Evolutionary conservation across 1,140 invertebrate species (phyloP).

Genomic region (Bradynema listronoti): DNA sequence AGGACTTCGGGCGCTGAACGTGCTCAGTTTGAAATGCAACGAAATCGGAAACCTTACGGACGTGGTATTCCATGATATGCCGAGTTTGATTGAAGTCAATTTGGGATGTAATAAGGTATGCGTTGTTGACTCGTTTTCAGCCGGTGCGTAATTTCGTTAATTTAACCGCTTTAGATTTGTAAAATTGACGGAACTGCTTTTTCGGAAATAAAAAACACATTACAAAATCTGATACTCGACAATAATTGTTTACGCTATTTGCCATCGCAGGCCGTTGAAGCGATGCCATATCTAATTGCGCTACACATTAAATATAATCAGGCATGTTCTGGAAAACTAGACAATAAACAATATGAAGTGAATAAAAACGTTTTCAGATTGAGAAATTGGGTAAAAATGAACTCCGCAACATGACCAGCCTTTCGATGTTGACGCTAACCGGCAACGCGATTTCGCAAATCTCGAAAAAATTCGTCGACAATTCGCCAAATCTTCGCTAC

Average conservation of each 20-base stretch:
- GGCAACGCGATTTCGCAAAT: constrained; percentile 52
- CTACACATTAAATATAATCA: constrained; percentile 56
- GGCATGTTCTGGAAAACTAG: constrained; percentile 17
- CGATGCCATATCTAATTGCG: constrained; percentile 51
- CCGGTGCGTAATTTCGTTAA: constrained; percentile 4
- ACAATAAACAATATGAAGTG: not conserved
- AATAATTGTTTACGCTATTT: constrained; percentile 50
- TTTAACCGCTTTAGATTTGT: constrained; percentile 44
- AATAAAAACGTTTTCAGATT: constrained; percentile 37
- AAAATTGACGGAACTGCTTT: constrained; percentile 43
- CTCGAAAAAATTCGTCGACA: constrained; percentile 46
- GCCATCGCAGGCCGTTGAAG: constrained; percentile 42
- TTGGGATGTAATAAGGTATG: constrained; percentile 52
- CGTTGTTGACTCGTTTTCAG: not conserved
- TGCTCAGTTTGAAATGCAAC: constrained; percentile 40
- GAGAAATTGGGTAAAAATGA: constrained; percentile 36
- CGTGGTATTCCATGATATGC: constrained; percentile 38
- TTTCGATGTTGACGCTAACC: constrained; percentile 48
- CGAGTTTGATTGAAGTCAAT: constrained; percentile 54
- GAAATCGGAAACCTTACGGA: constrained; percentile 51
- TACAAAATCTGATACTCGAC: constrained; percentile 56
- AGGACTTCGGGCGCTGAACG: constrained; percentile 46
- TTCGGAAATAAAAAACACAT: constrained; percentile 36
- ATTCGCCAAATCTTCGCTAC: constrained; percentile 45
- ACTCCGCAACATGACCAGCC: constrained; percentile 45